Evolutionary conservation across 2,797 vertebrate genomes (phyloP).

Genomic region (Rhabdophis nuchalis): DNA sequence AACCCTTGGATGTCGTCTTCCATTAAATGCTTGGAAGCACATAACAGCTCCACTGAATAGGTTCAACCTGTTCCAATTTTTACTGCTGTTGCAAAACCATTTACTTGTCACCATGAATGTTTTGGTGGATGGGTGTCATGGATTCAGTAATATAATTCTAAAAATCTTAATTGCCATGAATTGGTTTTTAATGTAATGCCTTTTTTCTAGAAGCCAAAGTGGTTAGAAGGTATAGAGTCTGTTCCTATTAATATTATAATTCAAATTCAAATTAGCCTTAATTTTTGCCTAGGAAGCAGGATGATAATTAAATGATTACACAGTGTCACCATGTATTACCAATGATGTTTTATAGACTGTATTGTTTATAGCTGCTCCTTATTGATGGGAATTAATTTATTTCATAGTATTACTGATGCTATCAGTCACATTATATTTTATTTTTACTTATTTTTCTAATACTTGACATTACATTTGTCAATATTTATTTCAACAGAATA

Average conservation of each 20-base stretch:
- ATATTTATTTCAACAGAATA: constrained; percentile 7
- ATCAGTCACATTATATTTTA: constrained; percentile 32
- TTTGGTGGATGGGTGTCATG: not conserved
- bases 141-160: not conserved
- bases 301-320: not conserved
- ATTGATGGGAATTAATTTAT: constrained; percentile 15
- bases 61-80: not conserved
- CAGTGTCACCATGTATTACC: constrained; percentile 35
- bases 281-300: too few relatives aligned
- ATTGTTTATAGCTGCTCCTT: constrained; percentile 46
- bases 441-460: constrained; percentile 40
- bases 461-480: constrained; percentile 34
- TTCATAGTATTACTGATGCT: not conserved
- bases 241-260: not conserved
- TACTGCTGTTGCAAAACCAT: not conserved
- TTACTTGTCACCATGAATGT: not conserved
- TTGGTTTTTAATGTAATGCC: not conserved
- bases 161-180: not conserved
- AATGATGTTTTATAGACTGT: constrained; percentile 36
- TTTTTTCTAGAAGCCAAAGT: not conserved
- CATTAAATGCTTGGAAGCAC: not conserved
- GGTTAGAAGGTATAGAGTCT: constrained; percentile 21
- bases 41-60: not conserved
- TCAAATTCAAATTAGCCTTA: not conserved
- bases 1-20: not conserved